Evolutionary conservation across 2,797 vertebrate species (phyloP).

Genomic region (Aythya fuligula): DNA sequence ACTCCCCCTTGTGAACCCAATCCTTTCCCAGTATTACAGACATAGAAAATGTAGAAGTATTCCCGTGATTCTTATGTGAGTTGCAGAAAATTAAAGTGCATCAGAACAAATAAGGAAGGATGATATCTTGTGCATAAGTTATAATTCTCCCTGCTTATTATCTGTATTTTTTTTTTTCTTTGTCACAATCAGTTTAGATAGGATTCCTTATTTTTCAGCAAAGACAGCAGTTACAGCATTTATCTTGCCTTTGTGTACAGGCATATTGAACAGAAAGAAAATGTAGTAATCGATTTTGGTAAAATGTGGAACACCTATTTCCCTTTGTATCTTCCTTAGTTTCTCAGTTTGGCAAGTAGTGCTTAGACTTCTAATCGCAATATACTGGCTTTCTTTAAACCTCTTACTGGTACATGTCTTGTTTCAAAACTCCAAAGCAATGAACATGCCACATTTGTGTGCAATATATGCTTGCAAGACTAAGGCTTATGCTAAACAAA

Average conservation of each 20-base stretch:
- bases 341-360: background rate
- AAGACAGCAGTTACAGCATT: background rate
- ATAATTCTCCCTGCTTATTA: background rate
- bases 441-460: background rate
- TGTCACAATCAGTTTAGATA: background rate
- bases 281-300: background rate
- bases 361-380: background rate
- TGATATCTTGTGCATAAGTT: background rate
- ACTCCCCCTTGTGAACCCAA: background rate
- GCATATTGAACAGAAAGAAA: background rate
- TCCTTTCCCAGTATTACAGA: background rate
- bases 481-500: background rate
- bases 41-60: background rate
- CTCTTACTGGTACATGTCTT: rapidly evolving
- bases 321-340: background rate
- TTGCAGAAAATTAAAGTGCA: background rate
- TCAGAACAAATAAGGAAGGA: background rate
- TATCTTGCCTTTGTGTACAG: background rate
- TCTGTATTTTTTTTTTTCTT: background rate
- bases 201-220: background rate
- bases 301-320: background rate
- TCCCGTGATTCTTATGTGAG: background rate
- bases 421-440: background rate
- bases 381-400: background rate
- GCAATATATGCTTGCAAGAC: background rate